Evolutionary conservation across 2,888 invertebrate species (phyloP), one percentile per base, ranked within the genome.

Genomic region (Nomada ferruginata): DNA sequence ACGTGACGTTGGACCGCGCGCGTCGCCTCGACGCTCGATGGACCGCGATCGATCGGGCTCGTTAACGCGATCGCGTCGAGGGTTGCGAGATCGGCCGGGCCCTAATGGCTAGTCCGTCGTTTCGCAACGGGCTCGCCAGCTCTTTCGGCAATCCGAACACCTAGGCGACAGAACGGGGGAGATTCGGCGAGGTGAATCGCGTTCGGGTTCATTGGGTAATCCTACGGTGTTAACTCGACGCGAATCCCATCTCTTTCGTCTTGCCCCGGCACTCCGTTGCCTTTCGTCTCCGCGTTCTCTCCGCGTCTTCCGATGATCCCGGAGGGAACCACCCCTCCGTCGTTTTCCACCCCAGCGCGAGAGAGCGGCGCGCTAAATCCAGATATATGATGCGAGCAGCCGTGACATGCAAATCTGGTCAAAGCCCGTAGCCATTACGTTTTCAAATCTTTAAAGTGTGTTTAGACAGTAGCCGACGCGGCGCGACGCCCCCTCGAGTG

Each of bases 391-490:
- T 93, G 93, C 93, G 93, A 93, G 91, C 92, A 90, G 91, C 89
- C 93, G 93, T 93, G 93, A 93, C 93, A 93, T 93, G 93, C 93
- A 93, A 93, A 93, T 93, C 93, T 93, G 91, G 92, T 91, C 92
- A 93, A 93, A 93, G 91, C 93, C 93, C 91, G 89, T 84, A 92
- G 91, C 93, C 93, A 93, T 93, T 93, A 93, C 93, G 92, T 93
- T 93, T 93, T 93, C 93, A 93, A 93, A 93, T 93, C 93, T 93
- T 93, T 93, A 93, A 93, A 93, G 93, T 93, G 93, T 93, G 92
- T 93, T 93, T 93, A 93, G 93, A 93, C 92, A 93, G 93, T 89
- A 70, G 70, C 47, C 91, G 91, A 90, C 90, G 85, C 85, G 76
- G 76, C 29, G 29, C 29, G 29, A 52, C 75, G 69, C 79, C 65